Evolutionary conservation across 1,140 invertebrate genomes (phyloP).

Genomic region (Ephestia elutella): DNA sequence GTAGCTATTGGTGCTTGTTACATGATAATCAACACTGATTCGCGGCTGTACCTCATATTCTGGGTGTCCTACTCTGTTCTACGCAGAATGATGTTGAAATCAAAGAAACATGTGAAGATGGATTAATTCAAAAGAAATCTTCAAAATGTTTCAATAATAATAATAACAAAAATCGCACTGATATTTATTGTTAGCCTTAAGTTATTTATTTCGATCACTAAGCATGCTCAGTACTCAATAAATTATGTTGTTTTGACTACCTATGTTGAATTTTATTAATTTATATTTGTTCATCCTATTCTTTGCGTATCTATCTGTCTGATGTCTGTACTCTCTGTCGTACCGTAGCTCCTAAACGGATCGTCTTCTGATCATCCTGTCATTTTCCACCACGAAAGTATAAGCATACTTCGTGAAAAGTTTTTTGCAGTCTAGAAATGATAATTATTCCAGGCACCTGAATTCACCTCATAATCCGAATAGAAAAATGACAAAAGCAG

Average conservation of each 20-base stretch:
- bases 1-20: constrained; percentile 51
- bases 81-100: constrained; percentile 46
- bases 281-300: neutral
- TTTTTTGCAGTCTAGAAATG: no score
- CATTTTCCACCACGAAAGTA: no score
- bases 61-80: constrained; percentile 57
- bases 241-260: neutral
- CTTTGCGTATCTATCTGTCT: no score
- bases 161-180: neutral
- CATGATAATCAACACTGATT: constrained; percentile 52
- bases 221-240: constrained; percentile 4
- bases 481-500: no score
- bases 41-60: constrained; percentile 54
- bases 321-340: no score
- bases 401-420: no score
- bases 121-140: constrained; percentile 2
- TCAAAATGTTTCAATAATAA: no score
- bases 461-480: no score
- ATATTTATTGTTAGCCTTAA: constrained; percentile 9
- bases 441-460: no score
- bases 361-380: no score
- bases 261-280: neutral
- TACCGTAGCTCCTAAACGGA: no score
- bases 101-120: constrained; percentile 29
- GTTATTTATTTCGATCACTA: constrained; percentile 6